Percentiles rank a stretch among this genome's conserved stretches.
phyloP scores from a whole-genome alignment of 2,113 vertebrate species.

The Vulpes vulpes region DNA sequence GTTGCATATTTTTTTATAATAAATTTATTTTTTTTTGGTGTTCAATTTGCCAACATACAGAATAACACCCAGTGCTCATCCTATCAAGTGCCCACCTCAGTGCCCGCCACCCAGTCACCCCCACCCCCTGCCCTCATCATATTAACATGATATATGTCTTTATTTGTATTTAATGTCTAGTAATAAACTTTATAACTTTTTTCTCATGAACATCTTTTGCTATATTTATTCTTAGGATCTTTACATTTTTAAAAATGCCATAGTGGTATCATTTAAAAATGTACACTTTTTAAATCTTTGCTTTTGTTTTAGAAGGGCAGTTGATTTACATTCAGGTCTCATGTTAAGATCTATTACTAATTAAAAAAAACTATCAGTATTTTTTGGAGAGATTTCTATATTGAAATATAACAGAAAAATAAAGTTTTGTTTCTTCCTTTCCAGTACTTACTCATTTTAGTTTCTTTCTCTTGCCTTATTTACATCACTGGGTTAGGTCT shows the following conservation, averaged over 20 bases:
- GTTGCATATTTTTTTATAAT: neutral
- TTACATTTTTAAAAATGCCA: neutral
- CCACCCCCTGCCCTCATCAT: no score
- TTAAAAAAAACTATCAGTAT: neutral
- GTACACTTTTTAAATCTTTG: neutral
- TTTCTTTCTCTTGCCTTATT: neutral
- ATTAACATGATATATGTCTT: neutral
- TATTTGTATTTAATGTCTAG: neutral
- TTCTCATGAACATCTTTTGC: neutral
- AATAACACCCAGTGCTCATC: no score
- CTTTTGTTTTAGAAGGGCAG: neutral
- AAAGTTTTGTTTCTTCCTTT: slow-evolving; percentile 4
- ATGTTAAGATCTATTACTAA: slow-evolving; percentile 28
- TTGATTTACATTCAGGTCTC: neutral
- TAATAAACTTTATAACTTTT: slow-evolving; percentile 25
- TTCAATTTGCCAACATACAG: no score
- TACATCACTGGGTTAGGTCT: neutral
- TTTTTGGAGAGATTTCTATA: neutral
- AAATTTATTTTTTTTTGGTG: no score
- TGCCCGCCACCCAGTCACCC: no score
- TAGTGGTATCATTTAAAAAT: neutral
- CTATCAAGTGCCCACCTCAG: no score
- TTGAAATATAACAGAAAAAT: neutral
- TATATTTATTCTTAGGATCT: neutral
- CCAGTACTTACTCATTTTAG: neutral